Percentiles rank a stretch among this genome's conserved stretches.
These are phyloP conservation scores for Hyperoplus immaculatus DNA, from an alignment of 2,797 vertebrate genomes.

Conservation along the genomic window DNA sequence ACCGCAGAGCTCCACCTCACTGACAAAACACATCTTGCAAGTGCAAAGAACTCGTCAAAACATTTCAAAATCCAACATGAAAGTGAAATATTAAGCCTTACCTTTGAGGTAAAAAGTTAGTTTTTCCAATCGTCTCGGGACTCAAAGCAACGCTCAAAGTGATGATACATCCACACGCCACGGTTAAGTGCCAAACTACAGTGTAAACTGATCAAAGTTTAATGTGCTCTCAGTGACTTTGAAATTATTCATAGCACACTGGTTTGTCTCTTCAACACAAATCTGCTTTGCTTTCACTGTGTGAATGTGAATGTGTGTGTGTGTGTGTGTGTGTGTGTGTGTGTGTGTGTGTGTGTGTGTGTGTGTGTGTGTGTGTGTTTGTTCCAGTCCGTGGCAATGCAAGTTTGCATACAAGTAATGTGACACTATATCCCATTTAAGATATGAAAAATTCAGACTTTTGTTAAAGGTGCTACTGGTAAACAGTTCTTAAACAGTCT, in stretches of 20 bases:
- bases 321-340: too few relatives aligned
- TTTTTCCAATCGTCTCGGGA: background rate
- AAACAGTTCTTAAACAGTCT: too few relatives aligned
- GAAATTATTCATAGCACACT: slow-evolving; percentile 6
- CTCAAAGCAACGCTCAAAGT: background rate
- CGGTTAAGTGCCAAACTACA: slow-evolving; percentile 4
- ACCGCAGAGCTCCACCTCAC: background rate
- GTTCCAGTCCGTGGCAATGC: background rate
- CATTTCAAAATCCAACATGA: background rate
- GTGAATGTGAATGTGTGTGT: background rate
- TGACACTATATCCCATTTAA: background rate
- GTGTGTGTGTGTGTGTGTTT: too few relatives aligned
- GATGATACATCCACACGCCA: background rate
- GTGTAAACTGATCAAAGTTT: slow-evolving; percentile 11
- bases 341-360: too few relatives aligned
- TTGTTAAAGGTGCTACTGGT: too few relatives aligned
- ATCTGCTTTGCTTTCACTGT: background rate
- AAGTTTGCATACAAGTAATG: too few relatives aligned
- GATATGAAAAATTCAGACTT: background rate
- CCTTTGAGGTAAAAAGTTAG: slow-evolving; percentile 20
- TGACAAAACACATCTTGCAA: background rate
- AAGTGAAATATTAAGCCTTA: slow-evolving; percentile 28
- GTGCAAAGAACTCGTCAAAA: background rate
- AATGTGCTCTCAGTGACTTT: slow-evolving; percentile 13
- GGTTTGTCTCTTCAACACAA: slow-evolving; percentile 3